Conservation (phyloP, 2,888 invertebrate species). For the Meganola albula region DNA sequence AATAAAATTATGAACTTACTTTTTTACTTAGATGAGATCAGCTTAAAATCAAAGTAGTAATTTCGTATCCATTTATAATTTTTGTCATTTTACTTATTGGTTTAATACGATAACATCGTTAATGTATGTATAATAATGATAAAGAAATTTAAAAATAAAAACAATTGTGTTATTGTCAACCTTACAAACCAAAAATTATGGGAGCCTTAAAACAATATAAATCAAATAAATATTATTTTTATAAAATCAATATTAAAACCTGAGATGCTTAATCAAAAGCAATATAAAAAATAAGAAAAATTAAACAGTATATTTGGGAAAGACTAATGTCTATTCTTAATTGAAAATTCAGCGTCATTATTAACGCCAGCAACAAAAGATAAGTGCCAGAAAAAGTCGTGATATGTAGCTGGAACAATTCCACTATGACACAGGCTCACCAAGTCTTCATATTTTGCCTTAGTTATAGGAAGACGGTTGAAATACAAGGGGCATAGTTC, state of each 20-base stretch:
- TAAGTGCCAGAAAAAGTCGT: not conserved
- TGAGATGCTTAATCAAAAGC: too few relatives aligned
- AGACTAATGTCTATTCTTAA: not conserved
- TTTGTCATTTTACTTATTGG: not conserved
- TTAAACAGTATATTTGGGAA: constrained; percentile 1
- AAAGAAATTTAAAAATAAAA: constrained; percentile 2
- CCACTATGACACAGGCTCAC: not conserved
- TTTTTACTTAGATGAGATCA: too few relatives aligned
- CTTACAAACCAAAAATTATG: constrained; percentile 1
- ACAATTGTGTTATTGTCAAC: constrained; percentile 1
- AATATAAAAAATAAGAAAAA: too few relatives aligned
- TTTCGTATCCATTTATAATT: not conserved
- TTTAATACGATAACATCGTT: not conserved
- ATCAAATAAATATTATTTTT: not conserved
- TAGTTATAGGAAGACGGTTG: not conserved
- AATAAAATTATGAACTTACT: not conserved
- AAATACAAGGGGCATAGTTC: too few relatives aligned
- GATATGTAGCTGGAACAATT: constrained; percentile 1
- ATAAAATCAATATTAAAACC: too few relatives aligned
- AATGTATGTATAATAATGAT: too few relatives aligned
- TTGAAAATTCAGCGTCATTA: not conserved
- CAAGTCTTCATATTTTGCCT: not conserved
- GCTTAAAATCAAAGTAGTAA: too few relatives aligned
- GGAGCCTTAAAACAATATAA: not conserved
- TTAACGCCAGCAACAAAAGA: not conserved